A percentile compares a stretch with the other conserved stretches of the same genome.
These are phyloP conservation scores for Plecotus auritus DNA, from an alignment of 2,113 vertebrate genomes.

Conservation along the genomic window DNA sequence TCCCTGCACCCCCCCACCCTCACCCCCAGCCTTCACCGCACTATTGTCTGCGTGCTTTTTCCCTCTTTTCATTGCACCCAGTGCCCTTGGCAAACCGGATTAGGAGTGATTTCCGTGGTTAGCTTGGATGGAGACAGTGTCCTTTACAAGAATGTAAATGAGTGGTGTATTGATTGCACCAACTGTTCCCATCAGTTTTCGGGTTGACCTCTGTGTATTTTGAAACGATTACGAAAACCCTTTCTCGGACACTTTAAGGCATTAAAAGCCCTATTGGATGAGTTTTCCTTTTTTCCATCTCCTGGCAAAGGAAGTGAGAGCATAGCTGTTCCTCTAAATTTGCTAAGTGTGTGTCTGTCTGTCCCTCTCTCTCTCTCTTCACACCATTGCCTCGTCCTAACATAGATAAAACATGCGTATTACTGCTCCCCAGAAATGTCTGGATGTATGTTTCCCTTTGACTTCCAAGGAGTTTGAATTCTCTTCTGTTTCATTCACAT, in stretches of 20 bases:
- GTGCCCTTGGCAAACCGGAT: conserved; percentile 39
- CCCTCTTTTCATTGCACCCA: background rate
- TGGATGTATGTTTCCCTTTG: background rate
- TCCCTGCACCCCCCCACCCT: too few species aligned
- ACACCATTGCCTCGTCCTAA: rapidly evolving
- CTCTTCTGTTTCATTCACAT: background rate
- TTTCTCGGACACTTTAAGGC: conserved; percentile 2
- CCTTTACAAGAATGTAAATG: conserved; percentile 41
- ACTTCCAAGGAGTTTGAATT: background rate
- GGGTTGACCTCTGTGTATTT: conserved; percentile 47
- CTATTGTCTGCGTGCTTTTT: too few species aligned
- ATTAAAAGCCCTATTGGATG: conserved; percentile 19
- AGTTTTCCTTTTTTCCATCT: background rate
- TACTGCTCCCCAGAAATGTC: background rate
- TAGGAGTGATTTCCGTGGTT: conserved; percentile 34
- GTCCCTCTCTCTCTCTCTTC: background rate
- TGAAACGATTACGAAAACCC: background rate
- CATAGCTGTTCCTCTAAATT: background rate
- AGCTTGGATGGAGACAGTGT: background rate
- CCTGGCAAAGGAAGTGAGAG: background rate
- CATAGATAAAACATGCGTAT: background rate
- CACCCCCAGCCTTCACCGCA: too few species aligned
- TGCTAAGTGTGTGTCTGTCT: background rate
- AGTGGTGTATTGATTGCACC: conserved; percentile 48
- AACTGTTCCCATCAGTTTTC: background rate